Base-by-base conservation (phyloP, 30 jellyfish, hydroid and myxozoan species). In the Hydractinia echinata region DNA sequence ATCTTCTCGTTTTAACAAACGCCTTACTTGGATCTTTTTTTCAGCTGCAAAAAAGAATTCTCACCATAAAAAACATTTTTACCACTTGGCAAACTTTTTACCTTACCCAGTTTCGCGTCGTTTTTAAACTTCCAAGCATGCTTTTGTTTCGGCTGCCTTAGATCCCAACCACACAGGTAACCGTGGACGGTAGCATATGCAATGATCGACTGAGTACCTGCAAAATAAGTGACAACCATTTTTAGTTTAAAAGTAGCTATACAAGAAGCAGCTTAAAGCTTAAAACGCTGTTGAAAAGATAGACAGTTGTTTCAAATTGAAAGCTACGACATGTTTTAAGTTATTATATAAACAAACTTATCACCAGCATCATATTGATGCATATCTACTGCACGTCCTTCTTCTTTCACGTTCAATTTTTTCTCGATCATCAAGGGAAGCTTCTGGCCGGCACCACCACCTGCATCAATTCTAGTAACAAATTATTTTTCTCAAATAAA, bases 171-270 rank as follows among this genome's bases (percentile, higher is more conserved):
- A 70, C 94, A 87, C n/a, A 93, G 81, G 76, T 80, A 84, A 54
- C 99, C 99, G 81, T 68, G 81, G n/a, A 93, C 99, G 0, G 99
- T 93, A 54, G 99, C 99, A 66, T 86, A 93, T 7, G 96, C 68
- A 5, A 93, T 77, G 44, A 86, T 88, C 51, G 88, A 84, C 67
- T 93, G 99, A 8, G 94, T 85, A 79, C 96, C 99, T 89, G 52
- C n/a, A n/a, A 61, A 7, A 8, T 30, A 30, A 30, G 2, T 30
- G 44, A 30, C 44, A 30, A 30, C 44, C 44, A 30, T 30, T 30
- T 30, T 30, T 30, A 0, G 44, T 30, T 30, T 30, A 30, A 30
- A 30, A 30, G 44, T 30, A 30, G 44, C 44, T 30, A 30, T 30
- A 30, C 44, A 30, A 30, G 44, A 30, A 30, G 2, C 44, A 30